Evolutionary conservation across 2,888 invertebrate genomes (phyloP), one percentile per base, ranked within the genome.

Genomic region (Busseola fusca): DNA sequence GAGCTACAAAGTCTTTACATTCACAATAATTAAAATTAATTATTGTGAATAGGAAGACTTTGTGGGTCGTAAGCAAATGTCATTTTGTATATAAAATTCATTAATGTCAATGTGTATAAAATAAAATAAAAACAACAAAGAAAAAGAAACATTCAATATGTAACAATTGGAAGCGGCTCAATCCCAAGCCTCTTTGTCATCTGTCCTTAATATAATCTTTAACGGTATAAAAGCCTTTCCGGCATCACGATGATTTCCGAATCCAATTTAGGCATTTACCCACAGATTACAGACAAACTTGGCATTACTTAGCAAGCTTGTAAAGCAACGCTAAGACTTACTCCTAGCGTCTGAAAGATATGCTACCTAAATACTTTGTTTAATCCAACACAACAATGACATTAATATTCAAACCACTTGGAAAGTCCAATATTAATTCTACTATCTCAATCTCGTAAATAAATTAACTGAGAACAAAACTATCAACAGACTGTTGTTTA

Each of bases 391-490:
- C 27, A 30, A 30, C 40, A 68, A 27, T 50, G 30, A 34, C 34
- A 76, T 73, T 18, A 57, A 50, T n/a, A 37, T 42, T 52, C 27
- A 76, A 69, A 45, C 58, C 58, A 27, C 21, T 76, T 25, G 14
- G 37, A 27, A 18, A 34, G 37, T 34, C 34, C 27, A 76, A 56
- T 67, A 52, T 60, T 50, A 77, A 77, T 42, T 27, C 40, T 42
- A 60, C 45, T 76, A 76, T 73, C 73, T 58, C 16, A 27, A 45
- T 60, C 56, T 77, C 50, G 50, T 63, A 72, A 63, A 72, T 72
- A 71, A 72, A 72, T 72, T 59, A 48, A 59, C 54, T 73, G 16
- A 14, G 42, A 64, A 42, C 79, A 64, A 60, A 78, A 76, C 64
- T 56, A 25, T 78, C 73, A 45, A 63, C 50, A 3, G 48, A n/a